phyloP scores from a whole-genome alignment of 1,140 invertebrate species.

The Mamestra configurata region DNA sequence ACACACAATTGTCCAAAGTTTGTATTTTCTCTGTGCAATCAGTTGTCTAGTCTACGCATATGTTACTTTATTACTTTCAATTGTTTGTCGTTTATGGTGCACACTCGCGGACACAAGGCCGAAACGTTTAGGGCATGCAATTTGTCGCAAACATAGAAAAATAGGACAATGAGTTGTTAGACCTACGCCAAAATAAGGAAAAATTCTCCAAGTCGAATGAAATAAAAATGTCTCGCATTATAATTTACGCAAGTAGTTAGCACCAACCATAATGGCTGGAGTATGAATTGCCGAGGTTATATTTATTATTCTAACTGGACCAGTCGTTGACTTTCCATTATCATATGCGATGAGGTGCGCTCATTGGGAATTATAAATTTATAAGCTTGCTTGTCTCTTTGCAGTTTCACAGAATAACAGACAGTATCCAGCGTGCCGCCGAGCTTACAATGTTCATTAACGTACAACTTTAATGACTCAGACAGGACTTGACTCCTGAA shows the following conservation, averaged over 20 bases:
- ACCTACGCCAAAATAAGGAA: constrained; percentile 27
- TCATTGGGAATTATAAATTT: constrained; percentile 76
- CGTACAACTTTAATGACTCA: constrained; percentile 40
- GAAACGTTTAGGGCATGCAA: constrained; percentile 74
- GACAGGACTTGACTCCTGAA: constrained; percentile 60
- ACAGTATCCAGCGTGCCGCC: constrained; percentile 18
- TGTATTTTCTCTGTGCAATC: constrained; percentile 57
- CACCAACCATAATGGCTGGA: constrained; percentile 22
- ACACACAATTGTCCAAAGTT: constrained; percentile 36
- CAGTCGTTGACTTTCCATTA: constrained; percentile 78
- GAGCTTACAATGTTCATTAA: constrained; percentile 35
- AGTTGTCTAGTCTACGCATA: constrained; percentile 60
- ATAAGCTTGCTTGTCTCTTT: constrained; percentile 59
- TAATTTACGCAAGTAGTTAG: constrained; percentile 29
- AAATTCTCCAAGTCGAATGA: constrained; percentile 35
- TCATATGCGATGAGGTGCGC: constrained; percentile 76
- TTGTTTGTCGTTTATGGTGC: constrained; percentile 77
- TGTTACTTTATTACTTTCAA: constrained; percentile 75
- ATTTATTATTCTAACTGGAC: constrained; percentile 70
- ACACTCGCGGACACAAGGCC: constrained; percentile 66
- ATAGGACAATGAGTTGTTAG: constrained; percentile 54
- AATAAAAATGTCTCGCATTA: constrained; percentile 27
- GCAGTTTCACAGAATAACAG: constrained; percentile 25
- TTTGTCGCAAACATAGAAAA: constrained; percentile 68
- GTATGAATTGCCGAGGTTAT: constrained; percentile 57